Evolutionary conservation across 2,797 vertebrate genomes (phyloP), one percentile per base, ranked within the genome.

Genomic region (Tapera naevia): DNA sequence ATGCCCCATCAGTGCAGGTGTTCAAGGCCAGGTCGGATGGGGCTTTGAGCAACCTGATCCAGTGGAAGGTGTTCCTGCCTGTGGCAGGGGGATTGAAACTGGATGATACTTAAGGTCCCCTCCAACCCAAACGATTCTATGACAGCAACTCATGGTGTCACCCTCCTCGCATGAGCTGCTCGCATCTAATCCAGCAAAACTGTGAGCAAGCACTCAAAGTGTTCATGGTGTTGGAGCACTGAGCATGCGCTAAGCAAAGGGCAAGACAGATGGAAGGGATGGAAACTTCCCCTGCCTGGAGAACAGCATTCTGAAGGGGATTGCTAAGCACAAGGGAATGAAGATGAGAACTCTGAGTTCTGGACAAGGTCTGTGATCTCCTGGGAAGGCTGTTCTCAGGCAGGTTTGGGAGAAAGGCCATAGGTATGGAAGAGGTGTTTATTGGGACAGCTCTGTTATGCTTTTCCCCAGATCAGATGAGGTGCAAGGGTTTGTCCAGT

Each of bases 221-320:
- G 10, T 27, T 14, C 22, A 0, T 0, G 17, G 57, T 22, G 27
- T 2, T 24, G 32, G 70, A 25, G 16, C 21, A 11, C 6, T 4
- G 53, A 80, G n/a, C 12, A 2, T 22, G 61, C 39, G 5, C 53
- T 33, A 2, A 17, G 10, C 18, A 22, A 43, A 16, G 24, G 24
- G 35, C 19, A 28, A 10, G 66, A 27, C 6, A 6, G 41, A 18
- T 0, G 5, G 41, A 35, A 53, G 30, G 30, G 43, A 57, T 61
- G 24, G 56, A 32, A 61, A 41, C 5, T 32, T 78, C 6, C 32
- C 18, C 6, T 75, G 32, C 1, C 2, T 13, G 30, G n/a, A 46
- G 21, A 85, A 8, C 15, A 53, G 41, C 30, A 41, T 51, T 65
- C 39, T 27, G 5, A 10, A 80, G 43, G 39, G 18, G 7, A 14